Percentiles rank a stretch among this genome's conserved stretches.
phyloP scores from a whole-genome alignment of 2,888 invertebrate genomes.

The Caenorhabditis virilis region DNA sequence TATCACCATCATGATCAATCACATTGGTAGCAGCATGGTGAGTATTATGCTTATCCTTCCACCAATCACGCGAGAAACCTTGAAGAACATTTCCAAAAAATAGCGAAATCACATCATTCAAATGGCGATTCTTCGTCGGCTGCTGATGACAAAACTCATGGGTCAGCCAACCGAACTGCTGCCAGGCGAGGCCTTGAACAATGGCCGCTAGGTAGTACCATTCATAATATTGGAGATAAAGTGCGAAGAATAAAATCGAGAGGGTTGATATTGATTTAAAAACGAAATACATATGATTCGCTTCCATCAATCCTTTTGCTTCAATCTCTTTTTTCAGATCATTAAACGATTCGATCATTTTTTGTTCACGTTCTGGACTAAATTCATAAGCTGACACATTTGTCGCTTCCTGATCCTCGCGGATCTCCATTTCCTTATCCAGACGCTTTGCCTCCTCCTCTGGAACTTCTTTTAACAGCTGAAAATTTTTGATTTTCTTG shows the following conservation, averaged over 20 bases:
- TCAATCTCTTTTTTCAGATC: constrained; percentile 54
- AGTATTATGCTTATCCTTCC: constrained; percentile 68
- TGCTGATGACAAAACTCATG: constrained; percentile 66
- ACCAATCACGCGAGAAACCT: constrained; percentile 67
- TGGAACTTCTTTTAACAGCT: constrained; percentile 34
- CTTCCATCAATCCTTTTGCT: constrained; percentile 60
- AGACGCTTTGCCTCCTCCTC: constrained; percentile 32
- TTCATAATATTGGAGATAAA: constrained; percentile 59
- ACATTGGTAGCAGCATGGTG: constrained; percentile 68
- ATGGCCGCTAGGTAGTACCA: constrained; percentile 58
- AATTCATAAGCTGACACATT: constrained; percentile 62
- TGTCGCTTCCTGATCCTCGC: constrained; percentile 48
- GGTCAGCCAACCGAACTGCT: constrained; percentile 66
- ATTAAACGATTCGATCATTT: constrained; percentile 62
- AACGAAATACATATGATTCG: constrained; percentile 47
- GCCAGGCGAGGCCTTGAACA: constrained; percentile 62
- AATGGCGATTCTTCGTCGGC: constrained; percentile 52
- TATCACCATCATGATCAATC: constrained; percentile 63
- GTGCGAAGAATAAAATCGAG: constrained; percentile 48
- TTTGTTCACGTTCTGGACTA: constrained; percentile 62
- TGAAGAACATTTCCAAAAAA: constrained; percentile 64
- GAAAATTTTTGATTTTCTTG: constrained; percentile 64
- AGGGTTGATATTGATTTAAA: constrained; percentile 51
- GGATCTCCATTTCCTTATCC: constrained; percentile 41
- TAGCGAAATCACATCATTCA: constrained; percentile 56